Base-by-base conservation (phyloP, 2,797 vertebrate species). In the Garrulus glandarius region DNA sequence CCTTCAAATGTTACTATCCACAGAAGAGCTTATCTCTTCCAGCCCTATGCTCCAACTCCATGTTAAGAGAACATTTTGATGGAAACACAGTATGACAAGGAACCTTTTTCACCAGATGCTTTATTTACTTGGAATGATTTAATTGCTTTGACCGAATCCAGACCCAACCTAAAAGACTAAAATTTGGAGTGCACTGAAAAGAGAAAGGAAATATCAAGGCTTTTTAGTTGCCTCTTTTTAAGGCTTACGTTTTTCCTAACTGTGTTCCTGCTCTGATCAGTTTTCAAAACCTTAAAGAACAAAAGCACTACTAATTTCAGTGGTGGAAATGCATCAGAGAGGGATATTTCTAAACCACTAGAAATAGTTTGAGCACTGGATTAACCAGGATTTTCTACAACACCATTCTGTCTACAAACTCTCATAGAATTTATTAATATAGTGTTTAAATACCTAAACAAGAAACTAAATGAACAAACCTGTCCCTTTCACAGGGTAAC, bases 91-190 rank as follows among this genome's bases (percentile, higher is more conserved):
- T 34, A 85, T 74, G 89, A 93, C 77, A 94, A 84, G 78, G 16
- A 92, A 68, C 30, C n/a, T 77, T 94, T 89, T 92, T 87, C 53
- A 92, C 50, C 74, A 95, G 77, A 94, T 44, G 49, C 88, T 96
- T 87, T 93, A 89, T 94, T 96, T 96, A 95, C 84, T 95, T 71
- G 52, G 68, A 91, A 84, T 60, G 0, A 87, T 89, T 94, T 94
- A 96, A 96, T 87, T 96, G 94, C 75, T 92, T 87, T 87, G 84
- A 94, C 71, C 84, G 80, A 95, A 92, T 80, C 60, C 44, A 92
- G 75, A 92, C 47, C 37, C 46, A 55, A 39, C 7, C 64, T 77
- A 70, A 34, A 84, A 74, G 24, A 68, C 59, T 57, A 71, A 68
- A 81, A 70, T 30, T 36, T 87, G 30, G 30, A 68, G 26, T 12